Evolutionary conservation across 2,113 vertebrate species (phyloP).

Genomic region (Pelobates fuscus): DNA sequence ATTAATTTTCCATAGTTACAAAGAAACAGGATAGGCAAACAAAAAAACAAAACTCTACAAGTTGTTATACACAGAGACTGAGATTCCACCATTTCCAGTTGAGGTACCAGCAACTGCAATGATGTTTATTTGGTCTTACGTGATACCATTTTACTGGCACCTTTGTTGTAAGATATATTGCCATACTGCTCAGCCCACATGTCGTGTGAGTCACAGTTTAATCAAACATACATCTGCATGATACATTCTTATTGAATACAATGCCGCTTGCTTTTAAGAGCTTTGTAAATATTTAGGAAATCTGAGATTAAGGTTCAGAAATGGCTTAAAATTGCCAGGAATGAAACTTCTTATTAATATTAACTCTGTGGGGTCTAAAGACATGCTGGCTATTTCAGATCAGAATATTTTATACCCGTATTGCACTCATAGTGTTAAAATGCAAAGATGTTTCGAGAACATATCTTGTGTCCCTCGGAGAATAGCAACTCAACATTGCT

Average conservation of each 20-base stretch:
- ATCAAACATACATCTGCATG: conserved; percentile 32
- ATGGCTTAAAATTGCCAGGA: neutral
- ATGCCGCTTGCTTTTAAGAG: conserved; percentile 4
- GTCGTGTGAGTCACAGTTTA: conserved; percentile 27
- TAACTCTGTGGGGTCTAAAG: neutral
- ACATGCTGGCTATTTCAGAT: no score
- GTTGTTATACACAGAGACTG: no score
- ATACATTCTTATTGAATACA: conserved; percentile 23
- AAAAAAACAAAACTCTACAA: no score
- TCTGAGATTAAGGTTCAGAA: neutral
- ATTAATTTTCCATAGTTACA: no score
- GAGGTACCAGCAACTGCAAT: no score
- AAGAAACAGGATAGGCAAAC: no score
- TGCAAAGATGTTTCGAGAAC: neutral
- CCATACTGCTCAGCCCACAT: conserved; percentile 7
- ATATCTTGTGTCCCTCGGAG: conserved; percentile 1
- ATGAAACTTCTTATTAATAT: conserved; percentile 1
- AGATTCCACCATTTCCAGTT: no score
- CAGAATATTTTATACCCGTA: no score
- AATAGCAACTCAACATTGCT: neutral
- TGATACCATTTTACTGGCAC: no score
- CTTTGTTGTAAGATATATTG: no score
- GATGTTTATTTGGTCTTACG: no score
- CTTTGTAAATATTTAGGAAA: conserved; percentile 40
- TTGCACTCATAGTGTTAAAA: neutral